Evolutionary conservation across 2,113 vertebrate species (phyloP), one percentile per base, ranked within the genome.

Genomic region (Nycticorax nycticorax): DNA sequence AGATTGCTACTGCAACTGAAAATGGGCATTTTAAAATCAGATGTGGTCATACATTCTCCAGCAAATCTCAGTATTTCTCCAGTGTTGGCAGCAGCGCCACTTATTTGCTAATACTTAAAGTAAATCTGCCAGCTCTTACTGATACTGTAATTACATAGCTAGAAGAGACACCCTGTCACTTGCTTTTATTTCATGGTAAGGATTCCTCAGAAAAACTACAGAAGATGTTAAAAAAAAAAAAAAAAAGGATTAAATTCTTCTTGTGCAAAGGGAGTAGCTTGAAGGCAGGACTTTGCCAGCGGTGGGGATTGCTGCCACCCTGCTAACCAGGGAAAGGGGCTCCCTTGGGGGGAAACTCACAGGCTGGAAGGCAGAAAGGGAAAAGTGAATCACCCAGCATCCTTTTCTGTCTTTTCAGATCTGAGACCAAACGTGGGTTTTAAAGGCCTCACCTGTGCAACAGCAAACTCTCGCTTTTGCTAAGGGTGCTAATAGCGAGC

Each of bases 331-430:
- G 63, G 14, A 78, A 85, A 50, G 59, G 74, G 88, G 22, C 12
- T 68, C 37, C 6, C 23, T 68, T 5, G 3, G 7, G 17, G n/a
- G 47, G 26, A 63, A 37, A 13, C 22, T 71, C 66, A 50, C 9
- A 35, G 21, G 11, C 20, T 45, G 67, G 56, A 77, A 77, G 27
- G 55, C 53, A 76, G 55, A 84, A 92, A 26, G 8, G 71, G 8
- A 60, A 79, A 52, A 81, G 75, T 43, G 6, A 48, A 81, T 91
- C 37, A 86, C 12, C 21, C 50, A 74, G 45, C 39, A 8, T 48
- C 7, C 60, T 85, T 63, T 85, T 33, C 73, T 96, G 79, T 89
- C 67, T 69, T 97, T 96, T 96, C 86, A 95, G 77, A 74, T 50
- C 84, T 53, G 50, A 93, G 60, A 90, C 4, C 6, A 78, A 63